A percentile compares a stretch with the other conserved stretches of the same genome.
phyloP scores from a whole-genome alignment of 2,113 vertebrate species.

The Thomomys bottae region DNA sequence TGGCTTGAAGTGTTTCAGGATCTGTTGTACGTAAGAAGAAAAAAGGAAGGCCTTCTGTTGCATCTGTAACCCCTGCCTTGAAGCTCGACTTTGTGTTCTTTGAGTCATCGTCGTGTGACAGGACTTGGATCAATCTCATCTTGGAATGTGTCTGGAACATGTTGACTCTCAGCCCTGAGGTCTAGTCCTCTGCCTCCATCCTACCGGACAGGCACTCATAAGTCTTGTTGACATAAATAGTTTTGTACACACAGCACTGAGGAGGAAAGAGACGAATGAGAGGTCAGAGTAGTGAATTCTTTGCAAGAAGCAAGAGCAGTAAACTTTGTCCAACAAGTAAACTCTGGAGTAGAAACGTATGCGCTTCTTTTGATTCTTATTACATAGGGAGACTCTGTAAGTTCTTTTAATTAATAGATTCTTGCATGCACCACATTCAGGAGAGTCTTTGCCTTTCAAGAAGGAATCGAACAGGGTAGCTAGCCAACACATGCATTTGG shows the following conservation, averaged over 20 bases:
- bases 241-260: constrained; percentile 54
- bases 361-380: constrained; percentile 42
- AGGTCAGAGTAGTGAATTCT: constrained; percentile 43
- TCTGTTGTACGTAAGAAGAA: neutral
- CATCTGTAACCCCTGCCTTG: constrained; percentile 48
- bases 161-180: constrained; percentile 78
- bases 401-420: constrained; percentile 68
- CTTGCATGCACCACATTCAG: constrained; percentile 59
- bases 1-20: constrained; percentile 17
- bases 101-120: constrained; percentile 47
- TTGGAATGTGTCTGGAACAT: constrained; percentile 62
- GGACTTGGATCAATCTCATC: constrained; percentile 62
- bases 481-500: constrained; percentile 74
- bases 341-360: constrained; percentile 6
- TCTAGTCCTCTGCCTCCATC: constrained; percentile 62
- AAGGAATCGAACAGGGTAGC: constrained; percentile 66
- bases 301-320: constrained; percentile 55
- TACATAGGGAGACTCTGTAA: constrained; percentile 55
- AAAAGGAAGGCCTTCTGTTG: constrained; percentile 36
- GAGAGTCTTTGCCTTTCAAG: constrained; percentile 62
- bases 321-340: constrained; percentile 55
- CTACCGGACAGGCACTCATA: constrained; percentile 62
- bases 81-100: constrained; percentile 53
- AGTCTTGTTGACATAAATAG: constrained; percentile 73
- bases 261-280: constrained; percentile 45